Evolutionary conservation across 2,113 vertebrate genomes (phyloP), one percentile per base, ranked within the genome.

Genomic region (Limanda limanda): DNA sequence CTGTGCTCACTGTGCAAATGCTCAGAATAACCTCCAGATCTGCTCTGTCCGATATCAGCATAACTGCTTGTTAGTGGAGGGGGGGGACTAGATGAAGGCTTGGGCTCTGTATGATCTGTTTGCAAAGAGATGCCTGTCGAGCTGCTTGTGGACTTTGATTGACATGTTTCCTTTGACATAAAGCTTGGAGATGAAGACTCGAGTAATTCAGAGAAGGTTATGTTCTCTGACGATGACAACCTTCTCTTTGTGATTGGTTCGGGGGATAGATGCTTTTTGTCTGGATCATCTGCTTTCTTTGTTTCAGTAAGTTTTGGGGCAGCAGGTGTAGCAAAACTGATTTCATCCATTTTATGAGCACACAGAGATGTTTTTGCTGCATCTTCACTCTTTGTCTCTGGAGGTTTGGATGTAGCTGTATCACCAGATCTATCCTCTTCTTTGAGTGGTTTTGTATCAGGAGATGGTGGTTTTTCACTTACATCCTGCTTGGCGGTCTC

Each of bases 41-140:
- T 78, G 42, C 71, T 74, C 45, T 48, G 68, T 80, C 89, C 87
- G 0, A 90, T 89, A 25, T 89, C 88, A 10, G 90, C 88, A 60
- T 90, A 91, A 66, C 72, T 86, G 21, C 56, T 73, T 54, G 76
- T 58, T 21, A 79, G 74, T 0, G 72, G 76, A 69, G 83, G 57
- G 5, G 76, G 77, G 21, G 75, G 62, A 63, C 79, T 81, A 4
- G 58, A 74, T 61, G 61, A 12, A 17, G 67, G 57, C 24, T 70
- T 81, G 25, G 79, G 23, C 4, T 82, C 81, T 54, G 80, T 61
- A 35, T 51, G 35, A 45, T 79, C 81, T 62, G 65, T 45, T 68
- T 57, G 79, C 7, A 76, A 67, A 76, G 72, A 60, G 54, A 69
- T 78, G 58, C 64, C 68, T 20, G 55, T 76, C 47, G 78, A 63